Conservation (phyloP, 2,113 vertebrate genomes). For the Brachirus orientalis region DNA sequence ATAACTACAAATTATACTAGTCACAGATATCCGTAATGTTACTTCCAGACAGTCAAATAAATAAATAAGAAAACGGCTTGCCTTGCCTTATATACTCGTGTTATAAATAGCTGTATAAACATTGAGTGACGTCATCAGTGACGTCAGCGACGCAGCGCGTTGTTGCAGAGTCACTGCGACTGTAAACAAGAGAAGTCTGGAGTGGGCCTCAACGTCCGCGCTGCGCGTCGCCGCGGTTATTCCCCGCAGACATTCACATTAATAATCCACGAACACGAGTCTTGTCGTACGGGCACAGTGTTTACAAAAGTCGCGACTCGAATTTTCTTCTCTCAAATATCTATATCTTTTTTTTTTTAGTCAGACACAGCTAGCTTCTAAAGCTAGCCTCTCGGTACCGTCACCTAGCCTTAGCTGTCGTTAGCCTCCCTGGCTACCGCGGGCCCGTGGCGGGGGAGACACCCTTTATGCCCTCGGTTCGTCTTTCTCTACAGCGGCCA, state of each 20-base stretch:
- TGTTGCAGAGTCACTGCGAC: constrained; percentile 83
- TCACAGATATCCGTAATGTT: no score
- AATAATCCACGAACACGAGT: not conserved
- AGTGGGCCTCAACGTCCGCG: not conserved
- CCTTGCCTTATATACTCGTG: no score
- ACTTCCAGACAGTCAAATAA: no score
- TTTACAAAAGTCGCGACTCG: not conserved
- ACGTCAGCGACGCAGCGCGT: constrained; percentile 69
- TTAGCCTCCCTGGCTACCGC: constrained; percentile 37
- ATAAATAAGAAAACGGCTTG: no score
- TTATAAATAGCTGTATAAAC: no score
- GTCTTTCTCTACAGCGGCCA: constrained; percentile 36
- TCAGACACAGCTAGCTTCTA: constrained; percentile 10
- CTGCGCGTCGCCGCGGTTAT: fast-evolving
- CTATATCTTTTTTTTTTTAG: not conserved
- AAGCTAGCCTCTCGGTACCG: constrained; percentile 21
- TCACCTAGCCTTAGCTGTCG: constrained; percentile 15
- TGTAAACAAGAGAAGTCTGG: constrained; percentile 78
- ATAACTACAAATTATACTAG: no score
- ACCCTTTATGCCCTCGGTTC: constrained; percentile 45
- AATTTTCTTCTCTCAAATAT: constrained; percentile 4
- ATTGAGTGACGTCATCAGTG: constrained; percentile 36
- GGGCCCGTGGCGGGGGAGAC: constrained; percentile 11
- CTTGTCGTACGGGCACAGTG: not conserved
- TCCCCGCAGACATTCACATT: no score